These are phyloP conservation scores for Aphelenchoides fujianensis DNA, from an alignment of 1,140 invertebrate species.

Conservation along the genomic window DNA sequence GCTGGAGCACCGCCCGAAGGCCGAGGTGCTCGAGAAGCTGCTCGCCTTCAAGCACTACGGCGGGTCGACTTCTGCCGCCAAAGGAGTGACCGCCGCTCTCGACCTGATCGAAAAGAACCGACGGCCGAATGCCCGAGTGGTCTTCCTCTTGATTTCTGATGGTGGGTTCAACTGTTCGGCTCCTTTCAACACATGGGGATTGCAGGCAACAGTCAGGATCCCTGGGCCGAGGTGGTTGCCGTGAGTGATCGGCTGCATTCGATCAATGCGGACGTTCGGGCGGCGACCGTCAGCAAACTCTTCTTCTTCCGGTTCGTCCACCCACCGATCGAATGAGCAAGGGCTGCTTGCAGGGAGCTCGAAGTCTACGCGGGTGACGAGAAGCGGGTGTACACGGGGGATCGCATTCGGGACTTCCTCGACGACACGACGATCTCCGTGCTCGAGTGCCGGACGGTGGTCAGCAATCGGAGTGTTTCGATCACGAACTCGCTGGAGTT, in stretches of 20 bases:
- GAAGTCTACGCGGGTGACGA: slow-evolving; percentile 42
- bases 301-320: slow-evolving; percentile 43
- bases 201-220: slow-evolving; percentile 43
- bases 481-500: too few species aligned
- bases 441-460: neutral
- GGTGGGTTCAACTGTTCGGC: too few species aligned
- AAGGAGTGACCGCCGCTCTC: slow-evolving; percentile 44
- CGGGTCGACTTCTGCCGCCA: slow-evolving; percentile 50
- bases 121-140: slow-evolving; percentile 27
- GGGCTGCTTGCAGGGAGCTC: slow-evolving; percentile 18
- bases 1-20: slow-evolving; percentile 43
- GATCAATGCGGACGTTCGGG: slow-evolving; percentile 33
- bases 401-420: slow-evolving; percentile 41
- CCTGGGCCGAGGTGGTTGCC: slow-evolving; percentile 42
- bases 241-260: slow-evolving; percentile 35
- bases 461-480: too few species aligned
- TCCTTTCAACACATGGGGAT: too few species aligned
- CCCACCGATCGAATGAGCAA: neutral
- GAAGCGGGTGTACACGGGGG: slow-evolving; percentile 38
- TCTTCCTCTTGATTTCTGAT: slow-evolving; percentile 49
- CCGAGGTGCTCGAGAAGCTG: slow-evolving; percentile 41
- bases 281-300: slow-evolving; percentile 49
- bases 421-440: slow-evolving; percentile 21
- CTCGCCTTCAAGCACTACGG: slow-evolving; percentile 50
- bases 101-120: slow-evolving; percentile 33